phyloP scores from a whole-genome alignment of 2,113 vertebrate genomes.

The Ursus arctos region DNA sequence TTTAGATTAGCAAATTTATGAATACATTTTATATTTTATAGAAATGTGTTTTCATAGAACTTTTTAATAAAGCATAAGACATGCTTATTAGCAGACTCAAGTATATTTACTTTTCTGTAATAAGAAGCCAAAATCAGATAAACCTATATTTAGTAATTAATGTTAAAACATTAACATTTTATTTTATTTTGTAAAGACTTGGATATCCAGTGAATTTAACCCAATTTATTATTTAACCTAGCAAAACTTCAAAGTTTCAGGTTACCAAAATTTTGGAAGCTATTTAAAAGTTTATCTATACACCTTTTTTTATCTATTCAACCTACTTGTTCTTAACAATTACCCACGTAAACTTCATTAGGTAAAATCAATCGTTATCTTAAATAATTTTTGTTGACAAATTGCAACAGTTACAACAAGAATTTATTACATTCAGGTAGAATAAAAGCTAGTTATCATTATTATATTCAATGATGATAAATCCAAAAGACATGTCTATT shows the following conservation, averaged over 20 bases:
- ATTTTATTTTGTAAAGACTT: neutral
- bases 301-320: neutral
- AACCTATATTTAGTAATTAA: neutral
- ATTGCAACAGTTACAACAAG: neutral
- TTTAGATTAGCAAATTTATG: neutral
- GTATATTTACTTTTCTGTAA: neutral
- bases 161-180: neutral
- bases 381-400: neutral
- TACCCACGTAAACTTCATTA: neutral
- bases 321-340: neutral
- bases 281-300: neutral
- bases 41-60: neutral
- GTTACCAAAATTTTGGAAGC: neutral
- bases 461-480: neutral
- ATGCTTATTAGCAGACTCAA: neutral
- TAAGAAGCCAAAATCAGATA: neutral
- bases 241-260: neutral
- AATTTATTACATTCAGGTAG: neutral
- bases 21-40: neutral
- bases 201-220: neutral
- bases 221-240: neutral
- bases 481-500: neutral
- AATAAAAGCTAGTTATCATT: neutral
- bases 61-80: neutral
- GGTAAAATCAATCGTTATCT: neutral